A percentile compares a stretch with the other conserved stretches of the same genome.
Evolutionary conservation across 2,113 vertebrate genomes (phyloP).

Genomic region (Marmota flaviventris): DNA sequence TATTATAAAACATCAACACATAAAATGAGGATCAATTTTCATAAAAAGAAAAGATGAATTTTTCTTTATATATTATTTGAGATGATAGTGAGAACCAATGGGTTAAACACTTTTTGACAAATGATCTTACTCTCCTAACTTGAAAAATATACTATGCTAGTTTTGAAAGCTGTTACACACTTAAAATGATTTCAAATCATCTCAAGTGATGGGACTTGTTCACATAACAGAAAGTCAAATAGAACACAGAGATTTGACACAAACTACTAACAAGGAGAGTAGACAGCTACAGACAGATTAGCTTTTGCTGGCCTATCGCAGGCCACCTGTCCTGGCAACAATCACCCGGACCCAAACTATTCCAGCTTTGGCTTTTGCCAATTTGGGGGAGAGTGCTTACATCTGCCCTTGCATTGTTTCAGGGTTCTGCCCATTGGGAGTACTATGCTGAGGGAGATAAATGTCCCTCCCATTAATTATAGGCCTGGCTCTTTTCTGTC

Average conservation of each 20-base stretch:
- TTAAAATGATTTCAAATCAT: conserved; percentile 44
- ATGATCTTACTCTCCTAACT: background rate
- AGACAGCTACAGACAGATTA: conserved; percentile 61
- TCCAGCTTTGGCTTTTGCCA: conserved; percentile 80
- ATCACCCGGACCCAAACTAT: conserved; percentile 75
- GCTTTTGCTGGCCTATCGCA: conserved; percentile 69
- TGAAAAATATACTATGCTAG: background rate
- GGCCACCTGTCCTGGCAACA: conserved; percentile 82
- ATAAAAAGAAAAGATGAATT: background rate
- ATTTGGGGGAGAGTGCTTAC: conserved; percentile 81
- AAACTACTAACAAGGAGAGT: conserved; percentile 45
- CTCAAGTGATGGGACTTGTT: background rate
- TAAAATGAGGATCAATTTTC: background rate
- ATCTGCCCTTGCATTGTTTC: conserved; percentile 82
- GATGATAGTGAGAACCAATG: background rate
- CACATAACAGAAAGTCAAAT: background rate
- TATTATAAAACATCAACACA: background rate
- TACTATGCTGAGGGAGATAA: conserved; percentile 86
- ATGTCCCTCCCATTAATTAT: conserved; percentile 88
- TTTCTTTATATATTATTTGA: background rate
- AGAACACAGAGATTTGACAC: background rate
- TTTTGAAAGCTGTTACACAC: background rate
- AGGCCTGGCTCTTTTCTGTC: conserved; percentile 85
- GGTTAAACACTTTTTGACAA: background rate
- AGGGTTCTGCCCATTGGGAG: conserved; percentile 78